Base-by-base conservation (phyloP, 2,113 vertebrate genomes). In the Andinoacara biseriatus region DNA sequence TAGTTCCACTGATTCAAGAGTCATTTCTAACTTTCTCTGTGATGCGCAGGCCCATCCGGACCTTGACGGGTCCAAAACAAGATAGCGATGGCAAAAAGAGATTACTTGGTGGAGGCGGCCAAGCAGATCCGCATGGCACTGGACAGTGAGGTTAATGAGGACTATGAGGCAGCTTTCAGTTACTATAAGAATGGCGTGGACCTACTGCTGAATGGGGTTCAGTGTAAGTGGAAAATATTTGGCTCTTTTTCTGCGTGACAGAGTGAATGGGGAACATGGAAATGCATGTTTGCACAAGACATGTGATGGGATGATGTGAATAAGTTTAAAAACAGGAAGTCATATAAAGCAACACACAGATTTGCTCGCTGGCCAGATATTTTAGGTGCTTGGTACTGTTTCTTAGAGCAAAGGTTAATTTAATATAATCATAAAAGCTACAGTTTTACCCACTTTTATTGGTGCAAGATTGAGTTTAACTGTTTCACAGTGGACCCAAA, bases 181-280 rank as follows among this genome's bases (percentile, higher is more conserved):
- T 97, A 99, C 94, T 99, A 99, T 89, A 98, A 99, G 95, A 99
- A 99, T 0, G 97, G 98, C 0, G 98, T 99, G 89, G 98, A 99
- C 14, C 91, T 99, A 76, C 96, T 99, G 86, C 96, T 99, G 20
- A 97, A 96, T 1, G 98, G 98, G 3, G 96, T 99, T 63, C 97
- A 99, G 29, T 72, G 94, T 95, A 83, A 93, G 94, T 90, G 52
- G 35, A 74, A 1, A 43, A 3, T 17, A 54, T 24, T 10, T 58
- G 17, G 15, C 22, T 5, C 52, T 76, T 22, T 38, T 63, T 14
- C 15, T 60, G 2, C 5, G 4, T 78, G 58, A 52, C 15, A 56
- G 8, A 49, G 22, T 14, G 17, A 77, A 52, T 43, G 24, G 40
- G 58, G 35, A 40, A 80, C 74, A 58, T 69, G 5, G 67, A 54